Percentiles rank a stretch among this genome's conserved stretches.
phyloP scores from a whole-genome alignment of 2,797 vertebrate genomes.

The Sphenodon punctatus region DNA sequence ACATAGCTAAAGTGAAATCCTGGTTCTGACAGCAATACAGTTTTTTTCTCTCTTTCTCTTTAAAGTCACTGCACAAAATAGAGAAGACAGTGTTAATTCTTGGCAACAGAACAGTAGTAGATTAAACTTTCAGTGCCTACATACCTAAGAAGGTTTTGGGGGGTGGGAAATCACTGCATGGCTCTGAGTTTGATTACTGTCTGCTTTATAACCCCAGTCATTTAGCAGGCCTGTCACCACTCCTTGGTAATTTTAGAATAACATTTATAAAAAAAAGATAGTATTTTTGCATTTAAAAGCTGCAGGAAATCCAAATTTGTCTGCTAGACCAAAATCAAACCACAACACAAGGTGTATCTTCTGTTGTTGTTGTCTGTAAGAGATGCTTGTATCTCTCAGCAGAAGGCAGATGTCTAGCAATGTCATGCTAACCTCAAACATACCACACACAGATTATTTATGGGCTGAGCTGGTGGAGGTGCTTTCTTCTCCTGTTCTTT shows the following conservation, averaged over 20 bases:
- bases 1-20: background rate
- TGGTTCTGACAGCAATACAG: background rate
- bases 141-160: background rate
- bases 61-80: background rate
- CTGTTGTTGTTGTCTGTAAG: background rate
- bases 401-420: slow-evolving; percentile 34
- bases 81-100: background rate
- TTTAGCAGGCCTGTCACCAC: slow-evolving; percentile 11
- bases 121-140: slow-evolving; percentile 10
- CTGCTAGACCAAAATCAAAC: background rate
- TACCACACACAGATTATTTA: slow-evolving; percentile 51
- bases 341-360: slow-evolving; percentile 1
- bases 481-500: slow-evolving; percentile 60
- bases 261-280: background rate
- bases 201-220: background rate
- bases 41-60: background rate
- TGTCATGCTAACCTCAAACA: slow-evolving; percentile 37
- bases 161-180: slow-evolving; percentile 5
- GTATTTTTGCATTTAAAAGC: slow-evolving; percentile 38
- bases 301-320: slow-evolving; percentile 36
- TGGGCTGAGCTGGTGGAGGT: slow-evolving; percentile 45
- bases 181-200: slow-evolving; percentile 32
- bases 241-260: slow-evolving; percentile 30
- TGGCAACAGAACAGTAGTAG: background rate
- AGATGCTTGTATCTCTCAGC: slow-evolving; percentile 6